Percentiles rank a stretch among this genome's conserved stretches.
phyloP scores from a whole-genome alignment of 2,113 vertebrate genomes.

The Tautogolabrus adspersus region DNA sequence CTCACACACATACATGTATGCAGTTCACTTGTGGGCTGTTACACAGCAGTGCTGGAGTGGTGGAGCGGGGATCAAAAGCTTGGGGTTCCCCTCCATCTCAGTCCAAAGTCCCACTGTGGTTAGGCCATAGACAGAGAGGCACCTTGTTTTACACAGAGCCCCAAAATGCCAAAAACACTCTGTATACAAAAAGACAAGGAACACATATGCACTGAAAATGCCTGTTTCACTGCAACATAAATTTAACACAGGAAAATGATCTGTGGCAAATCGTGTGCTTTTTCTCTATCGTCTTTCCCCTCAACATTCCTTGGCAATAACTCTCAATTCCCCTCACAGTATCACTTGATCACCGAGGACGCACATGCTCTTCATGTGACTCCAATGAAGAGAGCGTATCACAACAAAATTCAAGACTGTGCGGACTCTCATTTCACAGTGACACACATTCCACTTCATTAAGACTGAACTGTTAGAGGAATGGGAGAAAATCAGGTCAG shows the following conservation, averaged over 20 bases:
- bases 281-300: slow-evolving; percentile 36
- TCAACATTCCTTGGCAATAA: slow-evolving; percentile 67
- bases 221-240: slow-evolving; percentile 37
- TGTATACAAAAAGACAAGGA: slow-evolving; percentile 30
- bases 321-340: slow-evolving; percentile 55
- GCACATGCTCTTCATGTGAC: slow-evolving; percentile 82
- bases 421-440: slow-evolving; percentile 43
- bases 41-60: slow-evolving; percentile 71
- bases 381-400: slow-evolving; percentile 67
- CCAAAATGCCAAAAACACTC: slow-evolving; percentile 70
- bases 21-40: slow-evolving; percentile 71
- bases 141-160: slow-evolving; percentile 77
- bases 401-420: slow-evolving; percentile 59
- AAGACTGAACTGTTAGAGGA: slow-evolving; percentile 47
- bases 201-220: slow-evolving; percentile 24
- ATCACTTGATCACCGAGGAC: slow-evolving; percentile 74
- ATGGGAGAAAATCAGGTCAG: slow-evolving; percentile 63
- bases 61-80: slow-evolving; percentile 76
- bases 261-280: slow-evolving; percentile 38
- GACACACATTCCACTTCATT: slow-evolving; percentile 75
- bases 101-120: slow-evolving; percentile 77
- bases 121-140: slow-evolving; percentile 80
- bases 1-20: slow-evolving; percentile 37
- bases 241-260: slow-evolving; percentile 52
- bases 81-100: slow-evolving; percentile 78